Conservation (phyloP, 1,140 invertebrate genomes). For the Marisa cornuarietis region DNA sequence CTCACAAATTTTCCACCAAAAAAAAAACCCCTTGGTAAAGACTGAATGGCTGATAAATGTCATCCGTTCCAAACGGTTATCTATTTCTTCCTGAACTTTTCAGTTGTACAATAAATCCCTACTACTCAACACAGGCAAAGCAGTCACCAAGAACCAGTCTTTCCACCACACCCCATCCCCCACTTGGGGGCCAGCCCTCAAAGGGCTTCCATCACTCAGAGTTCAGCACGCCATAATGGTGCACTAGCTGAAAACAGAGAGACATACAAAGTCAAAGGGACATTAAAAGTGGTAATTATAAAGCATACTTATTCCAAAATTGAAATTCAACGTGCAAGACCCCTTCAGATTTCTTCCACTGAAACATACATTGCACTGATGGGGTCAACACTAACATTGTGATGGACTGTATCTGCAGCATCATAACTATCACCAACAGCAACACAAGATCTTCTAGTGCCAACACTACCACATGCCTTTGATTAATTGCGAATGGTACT, state of each 20-base stretch:
- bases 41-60: too few species aligned
- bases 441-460: too few species aligned
- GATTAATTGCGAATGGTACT: too few species aligned
- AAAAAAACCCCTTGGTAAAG: background rate
- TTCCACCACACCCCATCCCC: background rate
- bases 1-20: background rate
- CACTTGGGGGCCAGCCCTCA: slow-evolving; percentile 29
- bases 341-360: background rate
- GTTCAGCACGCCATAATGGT: slow-evolving; percentile 50
- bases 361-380: background rate
- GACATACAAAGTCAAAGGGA: too few species aligned
- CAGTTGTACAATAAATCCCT: background rate
- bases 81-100: background rate
- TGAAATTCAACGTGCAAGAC: background rate
- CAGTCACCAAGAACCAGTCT: background rate
- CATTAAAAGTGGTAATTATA: slow-evolving; percentile 7
- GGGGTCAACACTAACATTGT: too few species aligned
- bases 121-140: background rate
- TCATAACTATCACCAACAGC: too few species aligned
- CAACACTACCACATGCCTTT: too few species aligned
- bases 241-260: slow-evolving; percentile 40
- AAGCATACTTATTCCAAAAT: background rate
- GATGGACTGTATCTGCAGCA: background rate
- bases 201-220: slow-evolving; percentile 37
- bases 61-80: background rate